These are phyloP conservation scores for Colius striatus DNA, from an alignment of 2,113 vertebrate species.

Conservation along the genomic window DNA sequence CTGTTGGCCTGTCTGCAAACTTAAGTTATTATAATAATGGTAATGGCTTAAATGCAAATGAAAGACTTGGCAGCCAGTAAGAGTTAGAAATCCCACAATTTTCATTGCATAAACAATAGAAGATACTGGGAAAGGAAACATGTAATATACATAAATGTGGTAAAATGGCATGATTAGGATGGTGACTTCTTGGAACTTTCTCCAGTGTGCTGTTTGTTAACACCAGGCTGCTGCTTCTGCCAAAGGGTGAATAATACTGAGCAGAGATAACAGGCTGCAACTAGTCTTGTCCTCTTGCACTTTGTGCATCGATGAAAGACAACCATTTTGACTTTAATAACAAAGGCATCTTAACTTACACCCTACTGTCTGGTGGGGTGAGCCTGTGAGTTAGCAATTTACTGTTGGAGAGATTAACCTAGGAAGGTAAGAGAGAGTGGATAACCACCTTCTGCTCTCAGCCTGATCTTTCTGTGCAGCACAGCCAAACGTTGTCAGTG, in stretches of 20 bases:
- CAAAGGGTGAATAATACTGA: neutral
- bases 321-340: neutral
- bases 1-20: neutral
- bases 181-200: neutral
- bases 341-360: neutral
- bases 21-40: neutral
- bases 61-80: neutral
- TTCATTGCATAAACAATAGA: neutral
- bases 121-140: neutral
- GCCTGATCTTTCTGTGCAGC: neutral
- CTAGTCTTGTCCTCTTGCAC: neutral
- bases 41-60: neutral
- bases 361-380: neutral
- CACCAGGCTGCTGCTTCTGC: neutral
- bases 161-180: neutral
- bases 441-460: neutral
- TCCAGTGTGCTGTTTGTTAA: neutral
- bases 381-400: neutral
- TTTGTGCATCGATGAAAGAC: neutral
- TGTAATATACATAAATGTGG: neutral
- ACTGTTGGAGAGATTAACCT: neutral
- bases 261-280: constrained; percentile 5
- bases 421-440: rapidly evolving
- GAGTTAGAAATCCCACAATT: neutral
- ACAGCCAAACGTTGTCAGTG: neutral